Base-by-base conservation (phyloP, 2,888 invertebrate species). In the Spialia ferax region DNA sequence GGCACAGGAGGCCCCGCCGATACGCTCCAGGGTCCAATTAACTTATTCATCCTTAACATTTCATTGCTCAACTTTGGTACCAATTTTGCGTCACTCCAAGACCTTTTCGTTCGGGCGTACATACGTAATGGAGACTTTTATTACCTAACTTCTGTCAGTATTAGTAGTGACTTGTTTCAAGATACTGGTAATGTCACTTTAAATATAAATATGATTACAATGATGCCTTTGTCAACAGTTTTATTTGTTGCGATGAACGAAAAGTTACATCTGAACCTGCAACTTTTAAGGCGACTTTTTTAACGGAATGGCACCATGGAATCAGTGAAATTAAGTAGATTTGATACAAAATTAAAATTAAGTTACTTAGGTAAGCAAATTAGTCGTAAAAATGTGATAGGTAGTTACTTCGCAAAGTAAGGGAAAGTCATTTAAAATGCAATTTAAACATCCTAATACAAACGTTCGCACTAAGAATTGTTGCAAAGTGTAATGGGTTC, bases 1-100 rank as follows among this genome's bases (percentile, higher is more conserved):
- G 91, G 90, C 93, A 84, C 92, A 89, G 91, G 89, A 89, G 89
- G 85, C 84, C 82, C 52, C 85, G 85, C 84, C 91, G 91, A 92
- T 93, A 91, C 91, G 87, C 92, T 89, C 88, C 82, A 76, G 91
- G 88, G 93, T 82, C 88, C 93, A 93, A 93, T 93, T 93, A 93
- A 92, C 92, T 92, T 93, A 93, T 93, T 91, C 93, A 92, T 91
- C 92, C 93, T 90, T 91, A 92, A 91, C 91, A 90, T 92, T 93
- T 92, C 88, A 92, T 91, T 91, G 92, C 91, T 88, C 83, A 87
- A 91, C 85, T 92, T 86, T 83, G 82, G 68, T 74, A 70, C 71
- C 71, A 72, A 72, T 73, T 73, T 75, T 72, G 67, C 67, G 73
- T 75, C 63, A 70, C 60, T 69, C 38, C 20, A 20, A 38, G 22